Evolutionary conservation across 2,113 vertebrate genomes (phyloP), one percentile per base, ranked within the genome.

Genomic region (Tyrannus savana): DNA sequence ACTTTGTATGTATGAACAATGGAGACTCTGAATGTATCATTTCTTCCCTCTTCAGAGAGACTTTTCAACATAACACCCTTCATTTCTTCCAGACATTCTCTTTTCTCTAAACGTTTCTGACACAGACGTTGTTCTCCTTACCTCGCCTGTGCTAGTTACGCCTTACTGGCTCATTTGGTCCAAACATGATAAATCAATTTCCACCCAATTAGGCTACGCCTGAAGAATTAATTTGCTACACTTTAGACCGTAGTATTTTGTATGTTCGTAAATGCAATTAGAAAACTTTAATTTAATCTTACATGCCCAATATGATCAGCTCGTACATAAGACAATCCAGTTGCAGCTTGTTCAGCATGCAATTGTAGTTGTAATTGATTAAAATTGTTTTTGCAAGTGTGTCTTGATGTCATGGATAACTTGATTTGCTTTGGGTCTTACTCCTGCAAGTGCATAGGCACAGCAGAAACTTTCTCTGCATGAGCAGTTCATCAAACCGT

Each of bases 171-270:
- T 96, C 96, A 95, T 95, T 97, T 94, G 89, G 93, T 91, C 96
- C 96, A 94, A 96, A 97, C 93, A 95, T 37, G 94, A 95, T 96
- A 97, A 97, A 97, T 97, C 96, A 97, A 96, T 97, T 97, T 97
- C 93, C 94, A 97, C 91, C 89, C 95, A 96, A 96, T 97, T 97
- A 97, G 93, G 91, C 86, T 96, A 96, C 1, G 90, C 95, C 94
- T 87, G 76, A 93, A 97, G 92, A 97, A 96, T 97, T 97, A 95
- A 97, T 96, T 96, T 90, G 95, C 90, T 71, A 94, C 96, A 95
- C 89, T 95, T 97, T 88, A 91, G 87, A 81, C 89, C 84, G 87
- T 33, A 90, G 95, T 85, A 96, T 96, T 97, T 96, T 75, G 93
- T 95, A 63, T 93, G 91, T 90, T 96, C 93, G 91, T 94, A 94